Evolutionary conservation across 2,888 invertebrate genomes (phyloP), one percentile per base, ranked within the genome.

Genomic region (Perizoma flavofasciatum): DNA sequence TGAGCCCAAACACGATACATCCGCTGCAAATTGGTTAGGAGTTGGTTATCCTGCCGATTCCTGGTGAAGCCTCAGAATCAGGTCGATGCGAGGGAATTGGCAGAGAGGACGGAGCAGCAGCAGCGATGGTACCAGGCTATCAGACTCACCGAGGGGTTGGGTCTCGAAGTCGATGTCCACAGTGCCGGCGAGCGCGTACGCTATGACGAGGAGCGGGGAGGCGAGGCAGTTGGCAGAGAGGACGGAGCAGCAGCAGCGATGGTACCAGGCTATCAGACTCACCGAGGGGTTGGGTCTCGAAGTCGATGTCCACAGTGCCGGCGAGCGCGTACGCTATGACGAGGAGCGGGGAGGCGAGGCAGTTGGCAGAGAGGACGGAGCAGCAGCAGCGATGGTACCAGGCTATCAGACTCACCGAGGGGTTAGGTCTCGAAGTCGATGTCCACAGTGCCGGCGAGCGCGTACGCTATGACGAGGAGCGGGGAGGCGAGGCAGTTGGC

Each of bases 261-360:
- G 22, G 22, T 22, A 22, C 22, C 22, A 22, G 22, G 22, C 1
- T 22, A 22, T 37, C 37, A 37, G 37, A 33, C 59, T 59, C 11
- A 59, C 59, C 59, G 5, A 97, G 81, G 0, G 98, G 97, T 75
- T 98, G 96, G 0, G 89, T 96, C 78, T 98, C 97, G 78, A 99
- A 98, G 89, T 99, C 98, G 62, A 99, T 98, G 74, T 97, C 95
- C 0, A 99, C 97, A 0, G 97, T 96, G 5, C 99, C 99, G 37
- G 99, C 98, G 44, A 99, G 94, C 0, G 99, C 99, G 82, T 99
- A 99, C 0, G 99, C 99, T 61, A 99, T 98, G 40, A 99, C 99
- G 48, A 99, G 92, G 45, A 98, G 93, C 0, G 99, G 99, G n/a
- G 98, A 98, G 0, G 99, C 99, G 67, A 99, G 93, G 83, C 99